Evolutionary conservation across 2,888 invertebrate species (phyloP).

Genomic region (Chymomyza fuscimana): DNA sequence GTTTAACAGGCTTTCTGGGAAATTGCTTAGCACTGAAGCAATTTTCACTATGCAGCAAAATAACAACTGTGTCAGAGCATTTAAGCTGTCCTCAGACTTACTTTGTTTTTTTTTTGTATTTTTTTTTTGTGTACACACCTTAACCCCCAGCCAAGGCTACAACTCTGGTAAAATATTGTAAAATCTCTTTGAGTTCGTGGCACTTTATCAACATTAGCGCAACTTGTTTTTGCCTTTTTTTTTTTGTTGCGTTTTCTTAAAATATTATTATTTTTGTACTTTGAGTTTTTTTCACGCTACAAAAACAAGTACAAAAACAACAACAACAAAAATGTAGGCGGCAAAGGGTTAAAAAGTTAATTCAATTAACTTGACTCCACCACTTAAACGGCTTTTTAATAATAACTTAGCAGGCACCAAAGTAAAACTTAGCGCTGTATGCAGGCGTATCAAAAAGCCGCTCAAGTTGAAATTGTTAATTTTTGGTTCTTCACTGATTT

Average conservation of each 20-base stretch:
- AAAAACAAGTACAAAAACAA: slow-evolving; percentile 28
- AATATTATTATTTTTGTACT: slow-evolving; percentile 40
- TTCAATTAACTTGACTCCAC: slow-evolving; percentile 72
- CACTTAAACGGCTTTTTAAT: slow-evolving; percentile 71
- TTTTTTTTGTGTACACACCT: neutral
- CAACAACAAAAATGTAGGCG: slow-evolving; percentile 1
- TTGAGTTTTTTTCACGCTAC: slow-evolving; percentile 62
- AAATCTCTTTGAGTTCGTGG: slow-evolving; percentile 57
- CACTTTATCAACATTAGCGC: slow-evolving; percentile 64
- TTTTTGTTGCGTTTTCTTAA: neutral
- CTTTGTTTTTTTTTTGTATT: neutral
- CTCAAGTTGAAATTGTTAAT: neutral
- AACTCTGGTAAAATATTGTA: slow-evolving; percentile 29
- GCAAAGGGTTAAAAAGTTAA: slow-evolving; percentile 58
- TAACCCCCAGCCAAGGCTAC: neutral
- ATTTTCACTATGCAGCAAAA: neutral
- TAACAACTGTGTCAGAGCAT: neutral
- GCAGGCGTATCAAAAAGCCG: neutral
- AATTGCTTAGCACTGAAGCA: neutral
- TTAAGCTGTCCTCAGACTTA: neutral
- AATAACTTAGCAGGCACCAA: slow-evolving; percentile 46
- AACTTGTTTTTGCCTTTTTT: slow-evolving; percentile 35
- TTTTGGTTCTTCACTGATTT: neutral
- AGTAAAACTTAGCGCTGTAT: neutral
- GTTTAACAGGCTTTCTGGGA: neutral